phyloP scores from a whole-genome alignment of 2,113 vertebrate species.

The Prochilodus magdalenae region DNA sequence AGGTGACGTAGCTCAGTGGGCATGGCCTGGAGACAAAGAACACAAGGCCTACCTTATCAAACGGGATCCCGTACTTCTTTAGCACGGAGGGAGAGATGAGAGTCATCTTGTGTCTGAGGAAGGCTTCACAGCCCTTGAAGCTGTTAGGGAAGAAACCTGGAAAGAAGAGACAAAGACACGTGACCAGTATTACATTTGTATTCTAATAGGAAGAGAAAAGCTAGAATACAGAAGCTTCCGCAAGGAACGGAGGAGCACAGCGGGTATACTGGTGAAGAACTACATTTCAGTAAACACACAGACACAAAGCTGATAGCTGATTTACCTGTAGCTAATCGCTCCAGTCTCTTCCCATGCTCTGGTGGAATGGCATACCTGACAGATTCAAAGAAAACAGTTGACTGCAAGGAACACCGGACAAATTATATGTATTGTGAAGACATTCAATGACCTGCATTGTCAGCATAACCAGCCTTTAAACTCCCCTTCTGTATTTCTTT shows the following conservation, averaged over 20 bases:
- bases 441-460: too few relatives aligned
- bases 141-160: slow-evolving; percentile 95
- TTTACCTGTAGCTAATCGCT: slow-evolving; percentile 94
- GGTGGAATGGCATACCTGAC: slow-evolving; percentile 95
- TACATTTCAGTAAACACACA: too few relatives aligned
- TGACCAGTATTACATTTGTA: background rate
- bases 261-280: too few relatives aligned
- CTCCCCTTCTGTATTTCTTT: too few relatives aligned
- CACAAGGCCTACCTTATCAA: slow-evolving; percentile 87
- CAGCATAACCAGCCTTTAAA: too few relatives aligned
- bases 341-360: slow-evolving; percentile 93
- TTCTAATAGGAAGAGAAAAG: too few relatives aligned
- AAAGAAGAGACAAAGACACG: background rate
- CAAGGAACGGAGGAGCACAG: too few relatives aligned
- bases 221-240: background rate
- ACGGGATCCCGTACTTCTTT: slow-evolving; percentile 97
- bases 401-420: too few relatives aligned
- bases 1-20: too few relatives aligned
- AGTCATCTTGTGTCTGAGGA: slow-evolving; percentile 98
- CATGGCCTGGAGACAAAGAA: too few relatives aligned
- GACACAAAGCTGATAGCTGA: too few relatives aligned
- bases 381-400: slow-evolving; percentile 49
- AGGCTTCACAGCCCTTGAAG: slow-evolving; percentile 92
- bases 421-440: too few relatives aligned
- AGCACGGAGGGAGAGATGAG: slow-evolving; percentile 94